These are phyloP conservation scores for Acleris literana DNA, from an alignment of 2,888 invertebrate species.

Conservation along the genomic window DNA sequence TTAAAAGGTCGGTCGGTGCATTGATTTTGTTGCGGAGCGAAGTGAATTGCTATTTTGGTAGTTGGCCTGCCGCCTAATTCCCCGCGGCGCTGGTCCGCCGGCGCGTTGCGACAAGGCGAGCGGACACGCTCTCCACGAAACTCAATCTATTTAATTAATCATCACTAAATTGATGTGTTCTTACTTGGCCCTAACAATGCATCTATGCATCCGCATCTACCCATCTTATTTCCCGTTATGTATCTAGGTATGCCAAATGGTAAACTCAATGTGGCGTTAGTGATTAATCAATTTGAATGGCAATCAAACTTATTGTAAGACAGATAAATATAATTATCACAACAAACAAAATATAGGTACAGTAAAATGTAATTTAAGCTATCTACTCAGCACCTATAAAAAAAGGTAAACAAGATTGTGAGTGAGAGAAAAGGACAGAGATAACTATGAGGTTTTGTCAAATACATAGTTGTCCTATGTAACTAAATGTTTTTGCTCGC, in stretches of 20 bases:
- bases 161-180: conserved; percentile 21
- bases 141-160: conserved; percentile 33
- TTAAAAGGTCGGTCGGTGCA: conserved; percentile 70
- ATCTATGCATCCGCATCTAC: conserved; percentile 8
- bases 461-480: too few relatives aligned
- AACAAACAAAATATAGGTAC: background rate
- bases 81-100: conserved; percentile 53
- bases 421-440: too few relatives aligned
- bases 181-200: conserved; percentile 16
- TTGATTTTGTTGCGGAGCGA: conserved; percentile 73
- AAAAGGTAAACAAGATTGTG: too few relatives aligned
- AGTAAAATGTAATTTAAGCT: too few relatives aligned
- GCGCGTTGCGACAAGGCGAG: conserved; percentile 64
- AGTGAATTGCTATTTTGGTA: conserved; percentile 79
- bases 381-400: too few relatives aligned
- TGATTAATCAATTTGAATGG: conserved; percentile 13
- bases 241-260: conserved; percentile 11
- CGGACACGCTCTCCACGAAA: conserved; percentile 24
- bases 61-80: conserved; percentile 82
- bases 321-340: background rate
- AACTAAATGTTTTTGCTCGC: too few relatives aligned
- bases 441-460: too few relatives aligned
- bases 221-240: conserved; percentile 6
- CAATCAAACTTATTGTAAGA: background rate
- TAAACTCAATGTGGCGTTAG: conserved; percentile 8